phyloP scores from a whole-genome alignment of 2,797 vertebrate genomes.

The Hafferia zeledoni region DNA sequence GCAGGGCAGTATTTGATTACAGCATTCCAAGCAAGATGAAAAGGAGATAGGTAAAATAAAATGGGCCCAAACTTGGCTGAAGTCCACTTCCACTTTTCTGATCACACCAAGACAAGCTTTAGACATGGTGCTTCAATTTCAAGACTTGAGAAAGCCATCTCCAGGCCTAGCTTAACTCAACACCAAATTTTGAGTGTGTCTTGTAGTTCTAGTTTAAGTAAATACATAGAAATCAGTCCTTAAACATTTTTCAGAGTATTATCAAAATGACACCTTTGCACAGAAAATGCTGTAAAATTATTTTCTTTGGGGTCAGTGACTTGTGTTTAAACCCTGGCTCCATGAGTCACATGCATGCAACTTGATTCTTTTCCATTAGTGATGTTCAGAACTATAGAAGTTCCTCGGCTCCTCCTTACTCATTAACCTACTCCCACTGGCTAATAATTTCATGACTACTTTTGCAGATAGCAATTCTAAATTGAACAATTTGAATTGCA shows the following conservation, averaged over 20 bases:
- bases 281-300: neutral
- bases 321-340: neutral
- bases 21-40: conserved; percentile 8
- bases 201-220: neutral
- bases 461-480: neutral
- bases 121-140: neutral
- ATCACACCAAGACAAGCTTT: neutral
- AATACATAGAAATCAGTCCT: neutral
- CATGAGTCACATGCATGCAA: neutral
- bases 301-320: neutral
- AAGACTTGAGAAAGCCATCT: neutral
- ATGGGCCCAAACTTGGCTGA: neutral
- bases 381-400: neutral
- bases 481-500: neutral
- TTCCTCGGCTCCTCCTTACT: neutral
- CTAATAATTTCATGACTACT: neutral
- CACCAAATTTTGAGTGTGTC: neutral
- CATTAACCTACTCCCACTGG: neutral
- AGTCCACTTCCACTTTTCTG: neutral
- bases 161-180: neutral
- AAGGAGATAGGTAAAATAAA: neutral
- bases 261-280: neutral
- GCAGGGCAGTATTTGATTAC: rapidly evolving
- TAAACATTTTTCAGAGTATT: neutral
- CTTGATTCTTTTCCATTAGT: neutral